Evolutionary conservation across 1,140 invertebrate genomes (phyloP).

Genomic region (Ridgeia piscesae): DNA sequence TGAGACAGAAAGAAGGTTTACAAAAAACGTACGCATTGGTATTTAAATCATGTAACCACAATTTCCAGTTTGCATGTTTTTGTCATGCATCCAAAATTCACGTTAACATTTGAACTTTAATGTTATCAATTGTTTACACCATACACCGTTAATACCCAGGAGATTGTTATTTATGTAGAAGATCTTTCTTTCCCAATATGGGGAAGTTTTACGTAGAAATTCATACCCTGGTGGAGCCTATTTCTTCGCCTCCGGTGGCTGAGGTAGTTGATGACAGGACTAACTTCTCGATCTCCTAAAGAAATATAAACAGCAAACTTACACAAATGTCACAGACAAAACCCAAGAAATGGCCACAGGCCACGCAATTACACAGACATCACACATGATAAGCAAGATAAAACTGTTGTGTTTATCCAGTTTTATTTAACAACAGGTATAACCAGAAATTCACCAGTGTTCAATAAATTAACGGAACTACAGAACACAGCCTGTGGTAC

Average conservation of each 20-base stretch:
- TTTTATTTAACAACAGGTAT: no score
- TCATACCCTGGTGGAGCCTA: background rate
- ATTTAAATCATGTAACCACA: background rate
- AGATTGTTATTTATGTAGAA: background rate
- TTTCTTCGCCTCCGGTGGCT: background rate
- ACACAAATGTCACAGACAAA: background rate
- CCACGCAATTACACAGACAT: background rate
- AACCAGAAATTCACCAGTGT: no score
- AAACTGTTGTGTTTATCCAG: background rate
- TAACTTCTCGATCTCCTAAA: background rate
- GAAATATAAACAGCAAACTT: background rate
- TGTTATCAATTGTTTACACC: background rate
- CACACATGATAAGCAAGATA: background rate
- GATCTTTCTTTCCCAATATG: background rate
- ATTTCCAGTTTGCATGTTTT: background rate
- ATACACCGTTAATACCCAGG: background rate
- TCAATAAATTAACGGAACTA: no score
- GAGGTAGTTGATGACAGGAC: background rate
- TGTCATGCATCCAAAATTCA: background rate
- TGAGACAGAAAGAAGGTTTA: no score
- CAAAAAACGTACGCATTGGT: no score
- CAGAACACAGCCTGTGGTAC: no score
- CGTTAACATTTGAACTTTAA: background rate
- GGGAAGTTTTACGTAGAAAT: background rate
- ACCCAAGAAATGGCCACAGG: background rate